Base-by-base conservation (phyloP, 2,113 vertebrate genomes). In the Melospiza georgiana region DNA sequence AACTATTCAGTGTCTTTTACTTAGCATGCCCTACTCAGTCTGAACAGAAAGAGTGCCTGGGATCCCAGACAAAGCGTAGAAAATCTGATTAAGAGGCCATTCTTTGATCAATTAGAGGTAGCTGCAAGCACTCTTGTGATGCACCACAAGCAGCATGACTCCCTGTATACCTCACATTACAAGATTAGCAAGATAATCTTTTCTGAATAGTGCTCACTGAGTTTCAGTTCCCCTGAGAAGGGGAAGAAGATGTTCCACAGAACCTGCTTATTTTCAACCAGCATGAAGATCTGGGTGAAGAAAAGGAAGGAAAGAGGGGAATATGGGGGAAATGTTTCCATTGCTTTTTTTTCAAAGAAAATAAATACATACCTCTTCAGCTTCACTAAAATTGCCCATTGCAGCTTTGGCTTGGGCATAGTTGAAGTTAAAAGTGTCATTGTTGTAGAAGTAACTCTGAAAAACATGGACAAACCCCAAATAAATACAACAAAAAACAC, bases 391-490 rank as follows among this genome's bases (percentile, higher is more conserved):
- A 96, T 98, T 99, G 27, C 99, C 98, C 28, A 98, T 98, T 25
- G 99, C 98, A 69, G 99, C 99, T 98, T 99, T 99, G 80, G 99
- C 99, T 98, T 99, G 99, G 71, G 99, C 99, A 9, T 99, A 99
- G 98, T 99, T 99, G 96, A 99, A 99, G 90, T 99, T 99, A 97
- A 99, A 99, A 19, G 98, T 98, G 92, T 99, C 99, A 78, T 99
- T 98, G 14, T 98, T 99, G 92, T 98, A 99, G 98, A 99, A 99
- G 93, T 99, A 99, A 97, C 98, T 98, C 99, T 99, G 97, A 88
- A 98, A 97, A 97, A 98, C 46, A 79, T 6, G 76, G 35, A 66
- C 54, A 87, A 90, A 71, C 11, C 10, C 8, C 33, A 87, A 91
- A 81, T 81, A 96, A 95, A 84, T 28, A 69, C 89, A 87, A 39